Conservation (phyloP, 92 coral and sea anemone genomes). For the Hydrozoanthus gracilis region DNA sequence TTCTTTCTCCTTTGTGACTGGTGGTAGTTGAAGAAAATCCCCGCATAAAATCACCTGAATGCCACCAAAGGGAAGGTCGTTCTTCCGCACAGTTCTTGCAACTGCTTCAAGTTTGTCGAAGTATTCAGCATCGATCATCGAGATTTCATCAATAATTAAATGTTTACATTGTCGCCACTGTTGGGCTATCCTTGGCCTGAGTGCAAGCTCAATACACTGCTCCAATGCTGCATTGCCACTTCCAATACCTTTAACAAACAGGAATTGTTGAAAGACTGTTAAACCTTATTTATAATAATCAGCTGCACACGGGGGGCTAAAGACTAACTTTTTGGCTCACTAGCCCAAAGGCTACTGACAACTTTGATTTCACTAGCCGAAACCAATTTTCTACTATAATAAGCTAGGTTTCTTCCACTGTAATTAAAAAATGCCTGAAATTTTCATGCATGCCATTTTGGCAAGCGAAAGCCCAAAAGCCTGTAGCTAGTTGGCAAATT, state of each 20-base stretch:
- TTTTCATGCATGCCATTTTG: no score
- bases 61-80: constrained; percentile 96
- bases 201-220: constrained; percentile 88
- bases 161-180: constrained; percentile 91
- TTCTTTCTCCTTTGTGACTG: constrained; percentile 78
- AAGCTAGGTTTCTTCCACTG: no score
- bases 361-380: no score
- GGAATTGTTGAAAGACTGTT: no score
- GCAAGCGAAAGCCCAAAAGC: no score
- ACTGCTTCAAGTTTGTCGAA: constrained; percentile 96
- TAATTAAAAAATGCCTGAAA: no score
- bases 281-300: no score
- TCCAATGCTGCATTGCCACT: constrained; percentile 80
- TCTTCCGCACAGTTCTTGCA: constrained; percentile 82
- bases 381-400: no score
- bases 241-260: constrained; percentile 78
- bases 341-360: no score
- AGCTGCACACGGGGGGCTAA: no score
- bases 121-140: constrained; percentile 91
- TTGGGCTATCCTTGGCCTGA: constrained; percentile 74
- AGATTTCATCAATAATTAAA: constrained; percentile 95
- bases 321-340: no score
- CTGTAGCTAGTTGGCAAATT: no score
- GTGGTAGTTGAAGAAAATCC: constrained; percentile 96
- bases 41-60: constrained; percentile 95